Evolutionary conservation across 2,113 vertebrate species (phyloP).

Genomic region (Scolopax mira): DNA sequence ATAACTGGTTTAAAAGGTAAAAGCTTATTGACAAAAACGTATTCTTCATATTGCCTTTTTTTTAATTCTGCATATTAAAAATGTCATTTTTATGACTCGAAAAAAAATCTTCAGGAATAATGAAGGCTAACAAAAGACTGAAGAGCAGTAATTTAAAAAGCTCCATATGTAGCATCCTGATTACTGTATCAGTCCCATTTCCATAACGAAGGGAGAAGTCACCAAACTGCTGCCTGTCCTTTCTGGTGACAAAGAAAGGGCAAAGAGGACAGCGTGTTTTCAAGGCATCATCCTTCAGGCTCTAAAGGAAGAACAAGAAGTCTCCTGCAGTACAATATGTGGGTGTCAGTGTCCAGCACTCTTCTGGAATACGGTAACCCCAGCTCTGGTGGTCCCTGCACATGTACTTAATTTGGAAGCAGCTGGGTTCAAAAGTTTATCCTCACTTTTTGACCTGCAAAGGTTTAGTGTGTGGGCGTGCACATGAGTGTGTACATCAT

Average conservation of each 20-base stretch:
- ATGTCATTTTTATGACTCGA: conserved; percentile 77
- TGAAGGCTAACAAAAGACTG: conserved; percentile 76
- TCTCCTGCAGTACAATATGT: neutral
- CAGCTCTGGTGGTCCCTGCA: conserved; percentile 48
- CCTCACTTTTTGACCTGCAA: conserved; percentile 59
- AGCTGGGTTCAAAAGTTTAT: conserved; percentile 59
- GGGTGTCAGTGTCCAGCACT: conserved; percentile 37
- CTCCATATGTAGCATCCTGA: conserved; percentile 74
- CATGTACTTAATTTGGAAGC: conserved; percentile 58
- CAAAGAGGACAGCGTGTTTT: neutral
- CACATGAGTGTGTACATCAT: neutral
- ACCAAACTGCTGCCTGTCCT: conserved; percentile 51
- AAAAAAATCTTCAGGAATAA: conserved; percentile 74
- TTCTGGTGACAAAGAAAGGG: conserved; percentile 41
- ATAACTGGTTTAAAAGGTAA: conserved; percentile 80
- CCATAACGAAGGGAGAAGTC: conserved; percentile 55
- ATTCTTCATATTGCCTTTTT: conserved; percentile 71
- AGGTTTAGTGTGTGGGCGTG: conserved; percentile 29
- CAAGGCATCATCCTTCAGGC: conserved; percentile 9
- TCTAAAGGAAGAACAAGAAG: neutral
- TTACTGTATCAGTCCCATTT: conserved; percentile 69
- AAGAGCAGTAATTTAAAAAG: conserved; percentile 73
- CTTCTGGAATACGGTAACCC: conserved; percentile 39
- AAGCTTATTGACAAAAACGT: conserved; percentile 79
- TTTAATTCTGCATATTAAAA: conserved; percentile 79